phyloP scores from a whole-genome alignment of 2,888 invertebrate genomes.

The Drosophila peninsularis region DNA sequence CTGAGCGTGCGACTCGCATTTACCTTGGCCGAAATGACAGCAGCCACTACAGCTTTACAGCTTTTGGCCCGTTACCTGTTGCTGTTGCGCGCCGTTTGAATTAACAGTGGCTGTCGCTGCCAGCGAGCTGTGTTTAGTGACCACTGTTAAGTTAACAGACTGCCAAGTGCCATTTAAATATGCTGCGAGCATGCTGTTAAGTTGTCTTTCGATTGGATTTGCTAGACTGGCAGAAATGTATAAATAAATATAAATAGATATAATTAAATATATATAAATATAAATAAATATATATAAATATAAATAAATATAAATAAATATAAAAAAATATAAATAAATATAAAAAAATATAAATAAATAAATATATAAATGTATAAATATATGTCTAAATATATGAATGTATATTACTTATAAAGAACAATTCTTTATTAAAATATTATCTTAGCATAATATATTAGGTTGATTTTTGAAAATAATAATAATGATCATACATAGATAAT shows the following conservation, averaged over 20 bases:
- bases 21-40: conserved; percentile 74
- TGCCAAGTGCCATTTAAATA: background rate
- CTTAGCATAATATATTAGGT: background rate
- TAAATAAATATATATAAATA: too few species aligned
- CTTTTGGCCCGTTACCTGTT: conserved; percentile 56
- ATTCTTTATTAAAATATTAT: background rate
- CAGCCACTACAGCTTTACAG: conserved; percentile 38
- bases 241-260: background rate
- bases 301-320: too few species aligned
- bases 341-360: too few species aligned
- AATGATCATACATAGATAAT: too few species aligned
- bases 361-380: too few species aligned
- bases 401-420: background rate
- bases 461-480: too few species aligned
- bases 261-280: too few species aligned
- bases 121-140: conserved; percentile 11
- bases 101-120: conserved; percentile 11
- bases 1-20: conserved; percentile 46
- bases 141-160: conserved; percentile 33
- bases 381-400: too few species aligned
- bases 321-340: too few species aligned
- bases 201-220: background rate
- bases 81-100: conserved; percentile 25
- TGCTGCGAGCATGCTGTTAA: background rate
- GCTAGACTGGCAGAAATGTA: too few species aligned